Conservation (phyloP, 2,888 invertebrate species). For the Malacosoma neustria region DNA sequence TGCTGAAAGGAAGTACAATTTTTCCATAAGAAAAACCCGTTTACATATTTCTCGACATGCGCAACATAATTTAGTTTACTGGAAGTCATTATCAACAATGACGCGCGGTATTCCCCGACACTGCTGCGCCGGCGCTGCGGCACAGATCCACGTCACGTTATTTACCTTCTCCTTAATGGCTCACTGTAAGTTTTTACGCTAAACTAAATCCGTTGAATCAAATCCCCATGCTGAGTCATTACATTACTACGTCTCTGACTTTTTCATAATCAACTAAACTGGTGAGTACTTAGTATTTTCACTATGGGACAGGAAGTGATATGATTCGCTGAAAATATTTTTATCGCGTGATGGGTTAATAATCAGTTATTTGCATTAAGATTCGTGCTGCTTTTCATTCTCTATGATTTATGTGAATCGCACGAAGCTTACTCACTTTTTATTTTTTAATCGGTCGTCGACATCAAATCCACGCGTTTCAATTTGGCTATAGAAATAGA, state of each 20-base stretch:
- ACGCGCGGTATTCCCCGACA: slow-evolving; percentile 51
- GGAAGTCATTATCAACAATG: slow-evolving; percentile 32
- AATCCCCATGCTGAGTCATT: slow-evolving; percentile 41
- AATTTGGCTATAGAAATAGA: not conserved
- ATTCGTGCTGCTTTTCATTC: not conserved
- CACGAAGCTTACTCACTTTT: not conserved
- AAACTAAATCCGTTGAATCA: slow-evolving; percentile 34
- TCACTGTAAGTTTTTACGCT: slow-evolving; percentile 30
- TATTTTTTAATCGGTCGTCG: not conserved
- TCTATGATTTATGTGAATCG: not conserved
- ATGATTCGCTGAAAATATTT: not conserved
- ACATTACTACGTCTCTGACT: slow-evolving; percentile 18
- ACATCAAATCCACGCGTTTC: not conserved
- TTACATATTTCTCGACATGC: not conserved
- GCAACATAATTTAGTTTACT: slow-evolving; percentile 5
- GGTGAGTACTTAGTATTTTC: not conserved
- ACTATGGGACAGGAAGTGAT: not conserved
- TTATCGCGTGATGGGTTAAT: not conserved
- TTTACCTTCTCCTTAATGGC: slow-evolving; percentile 19
- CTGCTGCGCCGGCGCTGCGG: slow-evolving; percentile 11
- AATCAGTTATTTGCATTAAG: not conserved
- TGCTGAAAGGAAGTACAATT: not conserved
- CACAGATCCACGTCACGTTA: slow-evolving; percentile 25
- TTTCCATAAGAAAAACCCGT: slow-evolving; percentile 6
- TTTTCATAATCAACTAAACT: slow-evolving; percentile 28